Evolutionary conservation across 2,797 vertebrate genomes (phyloP).

Genomic region (Rallus crepitans): DNA sequence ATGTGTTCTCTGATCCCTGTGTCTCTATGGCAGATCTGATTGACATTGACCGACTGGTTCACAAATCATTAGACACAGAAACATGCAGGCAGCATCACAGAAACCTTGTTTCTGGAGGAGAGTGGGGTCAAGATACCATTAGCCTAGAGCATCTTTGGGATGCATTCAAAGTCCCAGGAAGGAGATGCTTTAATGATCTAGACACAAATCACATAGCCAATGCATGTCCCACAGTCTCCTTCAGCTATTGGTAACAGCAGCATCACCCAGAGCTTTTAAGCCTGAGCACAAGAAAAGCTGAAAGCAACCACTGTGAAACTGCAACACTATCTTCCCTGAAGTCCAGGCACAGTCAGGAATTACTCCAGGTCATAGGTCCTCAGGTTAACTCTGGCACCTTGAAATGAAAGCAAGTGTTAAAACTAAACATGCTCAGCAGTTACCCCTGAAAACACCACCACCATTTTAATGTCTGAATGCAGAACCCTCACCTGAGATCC

Average conservation of each 20-base stretch:
- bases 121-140: not conserved
- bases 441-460: not conserved
- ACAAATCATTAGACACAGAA: not conserved
- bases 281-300: not conserved
- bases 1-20: not conserved
- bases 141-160: not conserved
- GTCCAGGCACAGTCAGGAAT: not conserved
- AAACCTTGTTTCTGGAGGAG: not conserved
- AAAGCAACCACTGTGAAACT: not conserved
- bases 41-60: not conserved
- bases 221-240: not conserved
- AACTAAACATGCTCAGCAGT: not conserved
- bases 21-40: not conserved
- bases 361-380: not conserved
- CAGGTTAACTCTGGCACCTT: not conserved
- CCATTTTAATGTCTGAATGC: not conserved
- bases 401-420: not conserved
- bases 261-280: not conserved
- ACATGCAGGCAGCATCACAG: not conserved
- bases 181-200: not conserved
- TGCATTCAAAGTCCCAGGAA: not conserved
- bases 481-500: not conserved
- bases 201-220: not conserved
- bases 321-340: not conserved
- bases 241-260: not conserved